Percentiles rank a stretch among this genome's conserved stretches.
These are phyloP conservation scores for Acropternis orthonyx DNA, from an alignment of 2,797 vertebrate genomes.

Conservation along the genomic window DNA sequence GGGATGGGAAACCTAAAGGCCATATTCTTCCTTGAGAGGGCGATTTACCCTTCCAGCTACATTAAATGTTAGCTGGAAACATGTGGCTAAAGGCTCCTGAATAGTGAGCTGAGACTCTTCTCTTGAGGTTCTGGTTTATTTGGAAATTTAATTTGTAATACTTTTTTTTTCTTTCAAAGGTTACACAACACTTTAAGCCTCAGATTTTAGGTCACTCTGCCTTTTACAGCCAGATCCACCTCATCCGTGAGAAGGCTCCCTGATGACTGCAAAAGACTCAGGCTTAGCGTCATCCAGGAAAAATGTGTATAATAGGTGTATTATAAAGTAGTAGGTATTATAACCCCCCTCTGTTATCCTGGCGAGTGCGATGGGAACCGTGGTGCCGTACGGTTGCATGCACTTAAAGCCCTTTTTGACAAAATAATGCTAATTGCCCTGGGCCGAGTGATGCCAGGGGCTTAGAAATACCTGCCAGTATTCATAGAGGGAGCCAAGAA, in stretches of 20 bases:
- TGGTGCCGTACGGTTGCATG: not conserved
- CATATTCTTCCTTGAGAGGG: not conserved
- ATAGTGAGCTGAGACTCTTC: not conserved
- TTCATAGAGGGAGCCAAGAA: not conserved
- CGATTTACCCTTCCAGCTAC: slow-evolving; percentile 9
- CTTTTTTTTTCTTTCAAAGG: not conserved
- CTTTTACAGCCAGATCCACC: slow-evolving; percentile 26
- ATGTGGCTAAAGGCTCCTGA: not conserved
- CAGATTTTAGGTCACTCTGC: slow-evolving; percentile 32
- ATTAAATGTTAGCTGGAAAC: slow-evolving; percentile 10
- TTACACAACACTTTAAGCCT: slow-evolving; percentile 9
- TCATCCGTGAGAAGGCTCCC: slow-evolving; percentile 19
- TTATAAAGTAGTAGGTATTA: slow-evolving; percentile 2
- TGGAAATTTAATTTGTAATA: slow-evolving; percentile 35
- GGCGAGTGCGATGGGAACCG: not conserved
- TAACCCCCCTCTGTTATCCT: not conserved
- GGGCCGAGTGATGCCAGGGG: not conserved
- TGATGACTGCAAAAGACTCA: not conserved
- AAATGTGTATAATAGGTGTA: slow-evolving; percentile 24
- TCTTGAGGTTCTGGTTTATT: slow-evolving; percentile 40
- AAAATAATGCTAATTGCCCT: slow-evolving; percentile 53
- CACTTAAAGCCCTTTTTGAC: slow-evolving; percentile 6
- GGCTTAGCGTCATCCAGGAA: slow-evolving; percentile 23
- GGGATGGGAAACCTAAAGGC: slow-evolving; percentile 21
- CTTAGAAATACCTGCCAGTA: slow-evolving; percentile 26